Percentiles rank a stretch among this genome's conserved stretches.
Evolutionary conservation across 2,797 vertebrate genomes (phyloP).

Genomic region (Sebastes iracundus): DNA sequence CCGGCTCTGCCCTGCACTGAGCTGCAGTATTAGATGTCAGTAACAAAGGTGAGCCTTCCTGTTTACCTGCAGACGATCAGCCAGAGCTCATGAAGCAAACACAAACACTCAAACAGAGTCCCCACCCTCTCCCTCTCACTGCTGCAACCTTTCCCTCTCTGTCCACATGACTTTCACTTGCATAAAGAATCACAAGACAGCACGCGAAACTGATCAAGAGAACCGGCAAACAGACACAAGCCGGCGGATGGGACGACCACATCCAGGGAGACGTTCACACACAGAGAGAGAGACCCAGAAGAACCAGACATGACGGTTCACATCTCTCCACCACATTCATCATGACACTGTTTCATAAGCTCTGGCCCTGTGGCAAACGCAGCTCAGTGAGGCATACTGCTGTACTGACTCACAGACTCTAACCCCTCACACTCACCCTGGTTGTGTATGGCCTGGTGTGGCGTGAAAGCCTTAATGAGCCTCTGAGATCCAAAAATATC

Average conservation of each 20-base stretch:
- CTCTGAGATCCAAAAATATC: slow-evolving; percentile 60
- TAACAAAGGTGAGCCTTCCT: slow-evolving; percentile 1
- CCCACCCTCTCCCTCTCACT: background rate
- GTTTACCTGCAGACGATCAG: slow-evolving; percentile 28
- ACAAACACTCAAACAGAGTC: slow-evolving; percentile 1
- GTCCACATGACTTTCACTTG: slow-evolving; percentile 29
- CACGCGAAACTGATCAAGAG: slow-evolving; percentile 36
- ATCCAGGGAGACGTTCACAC: background rate
- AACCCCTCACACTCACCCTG: slow-evolving; percentile 1
- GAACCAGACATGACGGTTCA: slow-evolving; percentile 35
- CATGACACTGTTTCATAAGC: slow-evolving; percentile 68
- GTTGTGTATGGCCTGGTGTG: slow-evolving; percentile 33
- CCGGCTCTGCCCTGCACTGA: background rate
- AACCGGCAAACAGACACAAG: background rate
- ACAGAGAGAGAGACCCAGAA: background rate
- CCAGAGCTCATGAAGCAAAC: slow-evolving; percentile 6
- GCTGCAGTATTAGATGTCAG: slow-evolving; percentile 7
- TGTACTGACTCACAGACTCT: slow-evolving; percentile 57
- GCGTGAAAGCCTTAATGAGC: slow-evolving; percentile 60
- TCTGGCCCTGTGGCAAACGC: slow-evolving; percentile 61
- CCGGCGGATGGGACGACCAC: background rate
- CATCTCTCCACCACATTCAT: slow-evolving; percentile 62
- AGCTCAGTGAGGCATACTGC: slow-evolving; percentile 60
- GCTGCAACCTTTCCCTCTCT: background rate
- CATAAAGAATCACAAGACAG: slow-evolving; percentile 36